Evolutionary conservation across 2,113 vertebrate species (phyloP).

Genomic region (Grus americana): DNA sequence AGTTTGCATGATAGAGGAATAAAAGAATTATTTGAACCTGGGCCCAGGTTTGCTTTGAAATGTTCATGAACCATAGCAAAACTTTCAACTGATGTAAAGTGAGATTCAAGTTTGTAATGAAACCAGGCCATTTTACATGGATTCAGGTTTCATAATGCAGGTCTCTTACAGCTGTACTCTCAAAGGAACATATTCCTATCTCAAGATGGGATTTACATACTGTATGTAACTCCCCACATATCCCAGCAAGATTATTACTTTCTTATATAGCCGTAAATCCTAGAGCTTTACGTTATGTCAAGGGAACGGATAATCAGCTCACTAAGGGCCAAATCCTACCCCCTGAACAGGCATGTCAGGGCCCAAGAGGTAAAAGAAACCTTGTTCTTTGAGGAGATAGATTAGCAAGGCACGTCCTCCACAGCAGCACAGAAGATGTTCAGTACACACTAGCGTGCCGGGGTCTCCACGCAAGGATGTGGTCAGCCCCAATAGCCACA

Average conservation of each 20-base stretch:
- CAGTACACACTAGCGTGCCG: neutral
- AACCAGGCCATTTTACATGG: conserved; percentile 40
- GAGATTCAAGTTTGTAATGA: conserved; percentile 55
- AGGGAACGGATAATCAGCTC: conserved; percentile 63
- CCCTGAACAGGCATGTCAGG: conserved; percentile 55
- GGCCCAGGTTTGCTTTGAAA: conserved; percentile 19
- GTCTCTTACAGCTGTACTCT: conserved; percentile 58
- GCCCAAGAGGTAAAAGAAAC: conserved; percentile 58
- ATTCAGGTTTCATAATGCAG: conserved; percentile 60
- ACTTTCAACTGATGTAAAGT: conserved; percentile 34
- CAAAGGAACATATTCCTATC: conserved; percentile 63
- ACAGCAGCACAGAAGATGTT: neutral
- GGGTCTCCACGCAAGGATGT: neutral
- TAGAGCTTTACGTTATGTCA: conserved; percentile 68
- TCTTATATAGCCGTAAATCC: conserved; percentile 62
- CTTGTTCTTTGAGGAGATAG: neutral
- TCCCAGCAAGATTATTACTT: conserved; percentile 64
- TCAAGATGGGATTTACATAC: conserved; percentile 69
- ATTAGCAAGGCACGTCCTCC: conserved; percentile 5
- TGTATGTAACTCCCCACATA: conserved; percentile 60
- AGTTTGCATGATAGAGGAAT: neutral
- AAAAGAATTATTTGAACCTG: conserved; percentile 11
- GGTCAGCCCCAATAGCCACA: neutral
- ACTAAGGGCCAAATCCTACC: conserved; percentile 65
- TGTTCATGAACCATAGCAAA: neutral